Percentiles rank a stretch among this genome's conserved stretches.
These are phyloP conservation scores for Sparidentex hasta DNA, from an alignment of 2,797 vertebrate genomes.

Conservation along the genomic window DNA sequence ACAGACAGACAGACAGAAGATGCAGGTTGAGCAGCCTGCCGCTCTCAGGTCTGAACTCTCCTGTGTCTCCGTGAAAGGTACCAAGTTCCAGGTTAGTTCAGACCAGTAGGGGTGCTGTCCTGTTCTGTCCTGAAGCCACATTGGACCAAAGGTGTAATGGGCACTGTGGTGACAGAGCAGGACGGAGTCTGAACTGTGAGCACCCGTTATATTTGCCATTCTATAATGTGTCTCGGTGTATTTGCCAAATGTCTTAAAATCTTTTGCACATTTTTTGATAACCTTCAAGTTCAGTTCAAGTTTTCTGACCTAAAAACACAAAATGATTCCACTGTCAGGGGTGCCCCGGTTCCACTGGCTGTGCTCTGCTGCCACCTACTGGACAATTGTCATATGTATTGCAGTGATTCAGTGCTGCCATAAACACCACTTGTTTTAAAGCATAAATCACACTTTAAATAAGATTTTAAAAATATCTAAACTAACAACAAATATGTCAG, in stretches of 20 bases:
- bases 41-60: constrained; percentile 30
- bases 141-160: background rate
- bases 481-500: background rate
- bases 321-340: background rate
- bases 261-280: background rate
- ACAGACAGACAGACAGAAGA: background rate
- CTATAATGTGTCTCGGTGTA: background rate
- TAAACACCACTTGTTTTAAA: background rate
- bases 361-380: constrained; percentile 37
- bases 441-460: background rate
- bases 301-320: background rate
- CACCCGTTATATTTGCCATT: background rate
- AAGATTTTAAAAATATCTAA: too few relatives aligned
- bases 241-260: background rate
- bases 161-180: background rate
- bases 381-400: background rate
- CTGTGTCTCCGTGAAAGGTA: constrained; percentile 19
- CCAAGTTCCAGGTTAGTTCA: constrained; percentile 1
- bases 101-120: constrained; percentile 51
- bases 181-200: too few relatives aligned
- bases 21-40: constrained; percentile 1
- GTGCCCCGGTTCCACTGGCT: background rate
- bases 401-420: background rate
- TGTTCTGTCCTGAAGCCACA: background rate
- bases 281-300: too few relatives aligned